These are phyloP conservation scores for Drosophila sp. DNA, from an alignment of 1,140 invertebrate species.

Conservation along the genomic window DNA sequence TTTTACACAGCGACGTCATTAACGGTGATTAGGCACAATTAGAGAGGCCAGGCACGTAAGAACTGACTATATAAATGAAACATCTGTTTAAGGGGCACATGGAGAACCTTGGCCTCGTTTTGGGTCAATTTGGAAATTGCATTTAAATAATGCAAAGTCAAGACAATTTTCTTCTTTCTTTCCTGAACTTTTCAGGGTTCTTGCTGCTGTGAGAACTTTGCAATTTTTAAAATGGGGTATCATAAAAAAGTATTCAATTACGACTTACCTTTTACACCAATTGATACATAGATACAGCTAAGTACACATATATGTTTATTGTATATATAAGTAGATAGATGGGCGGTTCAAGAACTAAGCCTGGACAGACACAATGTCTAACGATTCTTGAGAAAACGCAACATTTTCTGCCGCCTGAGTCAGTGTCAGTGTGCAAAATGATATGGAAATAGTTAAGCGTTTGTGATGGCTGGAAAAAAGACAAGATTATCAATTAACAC, in stretches of 20 bases:
- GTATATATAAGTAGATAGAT: constrained; percentile 46
- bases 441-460: constrained; percentile 47
- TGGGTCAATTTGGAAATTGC: constrained; percentile 46
- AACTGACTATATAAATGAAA: constrained; percentile 28
- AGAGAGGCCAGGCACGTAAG: constrained; percentile 39
- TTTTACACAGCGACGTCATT: constrained; percentile 48
- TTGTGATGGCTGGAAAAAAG: constrained; percentile 53
- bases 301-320: constrained; percentile 31
- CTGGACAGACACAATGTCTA: constrained; percentile 50
- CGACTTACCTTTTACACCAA: constrained; percentile 66
- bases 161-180: constrained; percentile 20
- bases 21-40: constrained; percentile 48
- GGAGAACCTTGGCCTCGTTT: neutral
- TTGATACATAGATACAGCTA: constrained; percentile 40
- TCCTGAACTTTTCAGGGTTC: neutral
- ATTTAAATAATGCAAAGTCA: constrained; percentile 52
- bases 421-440: constrained; percentile 58
- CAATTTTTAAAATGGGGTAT: constrained; percentile 37
- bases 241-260: neutral
- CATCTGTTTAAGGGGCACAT: constrained; percentile 46
- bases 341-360: constrained; percentile 42
- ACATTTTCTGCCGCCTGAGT: constrained; percentile 58
- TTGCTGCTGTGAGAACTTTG: constrained; percentile 63
- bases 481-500: constrained; percentile 46
- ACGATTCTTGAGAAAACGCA: constrained; percentile 72